Evolutionary conservation across 2,888 invertebrate species (phyloP).

Genomic region (Pharmacophagus antenor): DNA sequence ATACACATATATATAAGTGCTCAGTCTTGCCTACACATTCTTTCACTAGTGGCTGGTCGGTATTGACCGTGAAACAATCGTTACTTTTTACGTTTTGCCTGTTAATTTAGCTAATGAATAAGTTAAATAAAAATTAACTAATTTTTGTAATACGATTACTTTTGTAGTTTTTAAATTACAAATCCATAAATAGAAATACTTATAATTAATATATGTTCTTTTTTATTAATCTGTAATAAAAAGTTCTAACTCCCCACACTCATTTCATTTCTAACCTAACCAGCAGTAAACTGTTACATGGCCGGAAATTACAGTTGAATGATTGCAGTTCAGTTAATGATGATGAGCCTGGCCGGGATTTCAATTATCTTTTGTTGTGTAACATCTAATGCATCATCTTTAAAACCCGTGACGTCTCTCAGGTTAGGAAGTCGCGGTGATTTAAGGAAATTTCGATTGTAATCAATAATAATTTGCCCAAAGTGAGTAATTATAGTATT

Average conservation of each 20-base stretch:
- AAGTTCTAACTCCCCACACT: slow-evolving; percentile 1
- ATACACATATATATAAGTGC: too few relatives aligned
- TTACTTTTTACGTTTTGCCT: too few relatives aligned
- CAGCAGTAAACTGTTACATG: slow-evolving; percentile 54
- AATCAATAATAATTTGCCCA: too few relatives aligned
- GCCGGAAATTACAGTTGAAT: slow-evolving; percentile 63
- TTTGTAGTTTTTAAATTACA: background rate
- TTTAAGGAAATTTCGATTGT: too few relatives aligned
- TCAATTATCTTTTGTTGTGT: slow-evolving; percentile 27
- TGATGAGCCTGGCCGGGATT: slow-evolving; percentile 36
- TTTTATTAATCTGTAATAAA: slow-evolving; percentile 15
- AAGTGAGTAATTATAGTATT: too few relatives aligned
- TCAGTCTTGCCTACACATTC: too few relatives aligned
- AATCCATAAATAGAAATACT: background rate
- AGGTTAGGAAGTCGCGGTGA: slow-evolving; percentile 36
- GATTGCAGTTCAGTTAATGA: slow-evolving; percentile 47
- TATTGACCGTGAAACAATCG: background rate
- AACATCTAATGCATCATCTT: slow-evolving; percentile 28
- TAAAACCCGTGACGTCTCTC: background rate
- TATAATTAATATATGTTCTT: background rate
- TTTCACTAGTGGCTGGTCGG: background rate
- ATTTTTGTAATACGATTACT: background rate
- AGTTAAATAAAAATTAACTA: too few relatives aligned
- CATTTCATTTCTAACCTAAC: slow-evolving; percentile 45
- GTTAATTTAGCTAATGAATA: too few relatives aligned